These are phyloP conservation scores for Atherinosoma microstoma DNA, from an alignment of 2,797 vertebrate species.

Conservation along the genomic window DNA sequence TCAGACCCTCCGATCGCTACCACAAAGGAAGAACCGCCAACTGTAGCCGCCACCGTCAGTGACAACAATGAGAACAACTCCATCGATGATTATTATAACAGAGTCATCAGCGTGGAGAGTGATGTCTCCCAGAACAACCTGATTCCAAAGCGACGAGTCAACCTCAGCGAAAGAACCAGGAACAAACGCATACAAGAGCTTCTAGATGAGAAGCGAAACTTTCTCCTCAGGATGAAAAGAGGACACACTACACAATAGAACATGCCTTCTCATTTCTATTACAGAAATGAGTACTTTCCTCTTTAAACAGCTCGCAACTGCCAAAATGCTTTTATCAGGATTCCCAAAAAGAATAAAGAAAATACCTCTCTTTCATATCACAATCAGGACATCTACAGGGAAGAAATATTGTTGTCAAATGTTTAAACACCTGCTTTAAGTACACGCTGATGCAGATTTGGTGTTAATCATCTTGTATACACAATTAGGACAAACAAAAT, in stretches of 20 bases:
- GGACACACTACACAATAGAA: conserved; percentile 66
- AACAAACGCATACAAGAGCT: conserved; percentile 97
- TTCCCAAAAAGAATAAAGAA: conserved; percentile 40
- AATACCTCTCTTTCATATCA: conserved; percentile 24
- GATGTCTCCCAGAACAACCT: conserved; percentile 89
- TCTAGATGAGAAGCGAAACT: conserved; percentile 91
- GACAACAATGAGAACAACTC: conserved; percentile 89
- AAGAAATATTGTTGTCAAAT: conserved; percentile 57
- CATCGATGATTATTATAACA: conserved; percentile 85
- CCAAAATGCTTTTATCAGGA: conserved; percentile 47
- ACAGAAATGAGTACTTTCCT: conserved; percentile 71
- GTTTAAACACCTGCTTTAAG: conserved; percentile 72
- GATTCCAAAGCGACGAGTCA: conserved; percentile 86
- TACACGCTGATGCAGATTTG: conserved; percentile 49
- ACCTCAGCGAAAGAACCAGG: conserved; percentile 88
- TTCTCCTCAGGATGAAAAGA: conserved; percentile 86
- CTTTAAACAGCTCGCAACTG: conserved; percentile 43
- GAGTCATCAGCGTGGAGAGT: conserved; percentile 75
- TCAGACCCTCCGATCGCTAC: conserved; percentile 7
- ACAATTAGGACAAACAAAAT: conserved; percentile 35
- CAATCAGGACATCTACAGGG: conserved; percentile 54
- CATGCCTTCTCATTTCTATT: conserved; percentile 74
- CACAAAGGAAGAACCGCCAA: conserved; percentile 38
- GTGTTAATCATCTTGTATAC: conserved; percentile 50
- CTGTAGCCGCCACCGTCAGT: conserved; percentile 6